phyloP scores from a whole-genome alignment of 2,888 invertebrate species.

The Schizaphis graminum region DNA sequence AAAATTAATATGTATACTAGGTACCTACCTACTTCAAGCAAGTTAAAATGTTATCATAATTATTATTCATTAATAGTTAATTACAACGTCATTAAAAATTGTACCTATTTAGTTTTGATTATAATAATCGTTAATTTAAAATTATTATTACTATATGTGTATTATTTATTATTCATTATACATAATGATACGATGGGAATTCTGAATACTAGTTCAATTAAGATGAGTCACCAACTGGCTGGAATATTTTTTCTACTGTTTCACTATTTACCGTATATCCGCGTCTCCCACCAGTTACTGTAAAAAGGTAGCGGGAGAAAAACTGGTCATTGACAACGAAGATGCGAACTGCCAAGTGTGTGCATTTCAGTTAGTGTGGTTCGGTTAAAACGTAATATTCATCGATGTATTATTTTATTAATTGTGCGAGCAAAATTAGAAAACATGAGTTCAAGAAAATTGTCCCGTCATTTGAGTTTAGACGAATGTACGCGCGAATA shows the following conservation, averaged over 20 bases:
- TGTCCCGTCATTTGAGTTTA: conserved; percentile 18
- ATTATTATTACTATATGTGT: background rate
- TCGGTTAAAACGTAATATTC: background rate
- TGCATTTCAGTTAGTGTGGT: conserved; percentile 22
- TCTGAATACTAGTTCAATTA: conserved; percentile 15
- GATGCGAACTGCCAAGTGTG: background rate
- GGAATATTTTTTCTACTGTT: conserved; percentile 13
- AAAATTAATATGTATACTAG: background rate
- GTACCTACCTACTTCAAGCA: background rate
- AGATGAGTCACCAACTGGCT: conserved; percentile 21
- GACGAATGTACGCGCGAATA: conserved; percentile 60
- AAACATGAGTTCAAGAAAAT: conserved; percentile 36
- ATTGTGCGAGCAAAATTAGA: background rate
- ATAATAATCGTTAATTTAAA: background rate
- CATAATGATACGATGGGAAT: conserved; percentile 4
- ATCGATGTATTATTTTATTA: background rate
- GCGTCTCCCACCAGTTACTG: conserved; percentile 37
- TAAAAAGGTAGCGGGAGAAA: conserved; percentile 36
- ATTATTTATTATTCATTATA: background rate
- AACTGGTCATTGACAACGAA: conserved; percentile 57
- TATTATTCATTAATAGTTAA: background rate
- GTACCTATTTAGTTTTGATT: background rate
- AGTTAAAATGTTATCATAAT: background rate
- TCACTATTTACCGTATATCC: background rate
- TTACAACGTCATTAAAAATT: background rate